Evolutionary conservation across 2,797 vertebrate species (phyloP), one percentile per base, ranked within the genome.

Genomic region (Etheostoma perlongum): DNA sequence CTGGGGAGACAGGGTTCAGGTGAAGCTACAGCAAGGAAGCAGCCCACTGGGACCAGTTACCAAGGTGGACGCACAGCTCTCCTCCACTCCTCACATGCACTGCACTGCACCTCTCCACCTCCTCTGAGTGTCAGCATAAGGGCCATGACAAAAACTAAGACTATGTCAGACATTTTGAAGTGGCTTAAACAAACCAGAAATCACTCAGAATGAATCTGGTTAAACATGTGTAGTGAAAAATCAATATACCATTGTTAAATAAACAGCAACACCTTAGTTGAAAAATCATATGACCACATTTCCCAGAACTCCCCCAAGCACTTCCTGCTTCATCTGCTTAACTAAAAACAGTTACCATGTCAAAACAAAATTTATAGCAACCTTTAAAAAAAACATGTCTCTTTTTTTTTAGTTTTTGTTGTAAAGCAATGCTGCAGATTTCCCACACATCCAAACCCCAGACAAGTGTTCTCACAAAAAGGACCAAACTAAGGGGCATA

Each of bases 41-140:
- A 0, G 42, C 84, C 88, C 91, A 81, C 74, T 71, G 91, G 90
- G 93, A 88, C 89, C 85, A 70, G 94, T 95, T 93, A 91, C 94
- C 90, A 93, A 81, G 90, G 85, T 61, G 44, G 83, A 82, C 80
- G 83, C 85, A 40, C 72, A 54, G 27, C 74, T 77, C 77, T 54
- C 74, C 69, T 46, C 67, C 65, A 46, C 61, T 21, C 69, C 51
- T 76, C 75, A 74, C 75, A 67, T 82, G 73, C 16, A 40, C 36
- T 12, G 36, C 36, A 4, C 36, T 40, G 36, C 4, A 53, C 64
- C 69, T 33, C 63, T 52, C 25, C 59, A 71, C 84, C 67, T 90
- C 85, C 77, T 87, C 46, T 64, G 58, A 30, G 72, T 68, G 67
- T 61, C 30, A 44, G 65, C 36, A 57, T 8, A 18, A 48, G 33